Evolutionary conservation across 1,140 invertebrate species (phyloP), one percentile per base, ranked within the genome.

Genomic region (Argopecten irradians): DNA sequence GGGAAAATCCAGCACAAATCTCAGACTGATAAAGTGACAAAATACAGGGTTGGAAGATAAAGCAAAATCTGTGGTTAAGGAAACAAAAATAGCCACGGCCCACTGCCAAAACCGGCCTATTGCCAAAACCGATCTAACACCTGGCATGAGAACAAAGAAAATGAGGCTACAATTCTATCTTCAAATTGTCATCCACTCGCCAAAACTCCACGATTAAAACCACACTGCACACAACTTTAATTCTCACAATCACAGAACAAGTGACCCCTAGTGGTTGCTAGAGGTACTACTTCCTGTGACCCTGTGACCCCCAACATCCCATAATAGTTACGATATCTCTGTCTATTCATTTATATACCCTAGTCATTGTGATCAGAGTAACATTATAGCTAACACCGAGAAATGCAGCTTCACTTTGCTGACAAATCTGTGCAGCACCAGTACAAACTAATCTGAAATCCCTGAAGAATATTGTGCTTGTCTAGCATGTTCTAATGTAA

Each of bases 171-270:
- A 71, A 71, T 71, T n/a, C 22, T 71, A 71, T 71, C 55, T 71
- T 28, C 55, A 71, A 71, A 71, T 71, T 71, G 55, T 71, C 55
- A 71, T 71, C 55, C 55, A 28, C n/a, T 71, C 55, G 55, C 55
- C 55, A 71, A 71, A 28, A 71, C 1, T 3, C n/a, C 55, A 71
- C 55, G 55, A 71, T 71, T 71, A 71, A 71, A 71, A 71, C n/a
- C 55, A 39, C 55, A 71, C 55, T 16, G 16, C 5, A 71, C 55
- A 71, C 55, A 71, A 71, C 28, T 71, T 71, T 71, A 71, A 71
- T 71, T 71, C 55, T 71, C n/a, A 16, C 55, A 71, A 71, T 71
- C 55, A 28, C 55, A 8, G 28, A 71, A 71, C 55, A 16, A 71
- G 55, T 71, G 55, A 71, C 55, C 55, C 36, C 55, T 71, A 71